Evolutionary conservation across 2,113 vertebrate genomes (phyloP), one percentile per base, ranked within the genome.

Genomic region (Mystacornis crossleyi): DNA sequence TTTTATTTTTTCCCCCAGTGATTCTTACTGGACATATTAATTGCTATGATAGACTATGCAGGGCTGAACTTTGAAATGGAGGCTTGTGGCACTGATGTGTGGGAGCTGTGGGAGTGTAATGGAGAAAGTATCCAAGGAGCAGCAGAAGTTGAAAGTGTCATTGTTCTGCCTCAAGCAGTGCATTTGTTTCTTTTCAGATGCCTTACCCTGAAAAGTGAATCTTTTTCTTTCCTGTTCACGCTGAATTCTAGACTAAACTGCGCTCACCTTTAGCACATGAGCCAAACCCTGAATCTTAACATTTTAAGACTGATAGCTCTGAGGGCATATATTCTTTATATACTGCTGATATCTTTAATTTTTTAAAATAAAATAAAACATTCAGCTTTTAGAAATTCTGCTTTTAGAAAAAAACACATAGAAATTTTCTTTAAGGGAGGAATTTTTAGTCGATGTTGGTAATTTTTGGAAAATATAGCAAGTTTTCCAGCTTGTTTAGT

Each of bases 181-280:
- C 34, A 18, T 79, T 81, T 92, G 16, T 82, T 88, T 74, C 38
- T 72, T 67, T 28, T 66, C 18, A 54, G 53, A 17, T 64, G n/a
- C 29, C 34, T 57, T 40, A 42, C 13, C 17, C 9, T 58, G 14
- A 62, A 29, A 94, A 54, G 29, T 43, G 20, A 73, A 91, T 62
- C 3, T 58, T 61, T 54, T 60, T 29, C 34, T 61, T 48, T 48
- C 10, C 6, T 42, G 4, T 48, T 79, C 1, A 3, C 4, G 2
- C 25, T 33, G 38, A 89, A 75, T 79, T 54, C 34, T 67, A 55
- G 33, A 43, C 12, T 62, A 54, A 86, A 78, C 25, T 81, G 26
- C 0, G 0, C 55, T 71, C 11, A 20, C 8, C 33, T 84, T 61
- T 42, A 74, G 26, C 34, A 21, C 2, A 3, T 43, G 50, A 90